Evolutionary conservation across 2,888 invertebrate genomes (phyloP).

Genomic region (Macrostomum cliftonense): DNA sequence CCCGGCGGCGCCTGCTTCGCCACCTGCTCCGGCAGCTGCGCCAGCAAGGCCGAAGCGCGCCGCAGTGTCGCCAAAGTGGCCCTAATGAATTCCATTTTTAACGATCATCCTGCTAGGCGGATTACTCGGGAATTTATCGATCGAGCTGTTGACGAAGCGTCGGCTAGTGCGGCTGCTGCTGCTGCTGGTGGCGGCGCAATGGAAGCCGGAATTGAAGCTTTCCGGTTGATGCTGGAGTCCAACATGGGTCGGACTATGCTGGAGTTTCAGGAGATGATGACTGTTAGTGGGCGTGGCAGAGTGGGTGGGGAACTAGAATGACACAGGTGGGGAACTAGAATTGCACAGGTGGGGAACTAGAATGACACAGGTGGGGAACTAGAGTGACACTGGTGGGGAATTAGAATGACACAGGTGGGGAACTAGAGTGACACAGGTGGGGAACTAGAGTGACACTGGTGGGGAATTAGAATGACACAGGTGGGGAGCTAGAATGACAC

Average conservation of each 20-base stretch:
- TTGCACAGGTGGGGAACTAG: too few species aligned
- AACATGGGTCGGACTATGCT: conserved; percentile 64
- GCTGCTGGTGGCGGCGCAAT: background rate
- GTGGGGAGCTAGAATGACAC: too few species aligned
- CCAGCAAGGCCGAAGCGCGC: conserved; percentile 78
- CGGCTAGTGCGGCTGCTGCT: too few species aligned
- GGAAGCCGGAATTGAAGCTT: conserved; percentile 50
- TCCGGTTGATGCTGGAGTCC: conserved; percentile 49
- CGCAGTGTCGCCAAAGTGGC: conserved; percentile 85
- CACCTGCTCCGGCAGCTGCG: conserved; percentile 71
- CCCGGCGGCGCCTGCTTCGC: conserved; percentile 88
- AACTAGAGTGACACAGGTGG: too few species aligned
- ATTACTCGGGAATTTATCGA: conserved; percentile 84
- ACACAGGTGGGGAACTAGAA: too few species aligned
- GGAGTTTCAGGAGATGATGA: conserved; percentile 88
- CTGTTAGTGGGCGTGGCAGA: conserved; percentile 38
- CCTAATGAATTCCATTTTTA: conserved; percentile 85
- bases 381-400: too few species aligned
- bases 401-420: too few species aligned
- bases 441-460: too few species aligned
- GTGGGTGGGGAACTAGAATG: too few species aligned
- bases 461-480: too few species aligned
- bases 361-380: too few species aligned
- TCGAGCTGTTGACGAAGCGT: conserved; percentile 70
- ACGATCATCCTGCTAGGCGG: conserved; percentile 74